These are phyloP conservation scores for Eumerus sabulonum DNA, from an alignment of 2,888 invertebrate species.

Conservation along the genomic window DNA sequence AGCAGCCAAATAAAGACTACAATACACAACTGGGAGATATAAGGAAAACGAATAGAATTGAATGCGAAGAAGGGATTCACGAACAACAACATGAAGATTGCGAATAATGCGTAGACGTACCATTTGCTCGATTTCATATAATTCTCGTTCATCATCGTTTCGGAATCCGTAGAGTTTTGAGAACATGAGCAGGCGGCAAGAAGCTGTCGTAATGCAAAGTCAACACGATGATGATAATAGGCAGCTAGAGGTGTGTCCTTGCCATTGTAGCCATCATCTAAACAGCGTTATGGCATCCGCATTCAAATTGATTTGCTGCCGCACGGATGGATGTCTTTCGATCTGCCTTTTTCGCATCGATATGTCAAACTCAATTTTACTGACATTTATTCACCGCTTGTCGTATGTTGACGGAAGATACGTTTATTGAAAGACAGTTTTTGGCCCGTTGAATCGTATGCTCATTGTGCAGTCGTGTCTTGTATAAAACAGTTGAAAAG, in stretches of 20 bases:
- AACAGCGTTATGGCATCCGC: conserved; percentile 20
- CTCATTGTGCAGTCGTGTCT: too few species aligned
- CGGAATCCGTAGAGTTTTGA: conserved; percentile 43
- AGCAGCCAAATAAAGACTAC: conserved; percentile 44
- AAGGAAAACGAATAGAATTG: conserved; percentile 21
- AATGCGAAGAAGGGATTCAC: conserved; percentile 12
- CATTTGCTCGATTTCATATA: too few species aligned
- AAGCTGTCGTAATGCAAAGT: conserved; percentile 35
- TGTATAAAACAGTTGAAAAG: too few species aligned
- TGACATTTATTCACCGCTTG: conserved; percentile 43
- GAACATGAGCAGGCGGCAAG: conserved; percentile 25
- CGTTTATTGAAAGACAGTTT: too few species aligned
- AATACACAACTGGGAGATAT: conserved; percentile 50
- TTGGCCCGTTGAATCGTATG: too few species aligned
- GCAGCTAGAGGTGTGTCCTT: not conserved
- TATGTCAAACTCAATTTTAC: conserved; percentile 46
- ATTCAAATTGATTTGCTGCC: conserved; percentile 40
- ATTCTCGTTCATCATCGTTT: conserved; percentile 53
- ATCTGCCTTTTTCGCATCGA: conserved; percentile 7
- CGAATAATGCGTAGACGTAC: conserved; percentile 30
- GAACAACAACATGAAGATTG: not conserved
- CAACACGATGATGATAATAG: conserved; percentile 12
- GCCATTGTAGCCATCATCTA: conserved; percentile 32
- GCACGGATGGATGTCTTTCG: conserved; percentile 5
- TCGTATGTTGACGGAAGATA: too few species aligned